Evolutionary conservation across 2,888 invertebrate species (phyloP), one percentile per base, ranked within the genome.

Genomic region (Microdon myrmicae): DNA sequence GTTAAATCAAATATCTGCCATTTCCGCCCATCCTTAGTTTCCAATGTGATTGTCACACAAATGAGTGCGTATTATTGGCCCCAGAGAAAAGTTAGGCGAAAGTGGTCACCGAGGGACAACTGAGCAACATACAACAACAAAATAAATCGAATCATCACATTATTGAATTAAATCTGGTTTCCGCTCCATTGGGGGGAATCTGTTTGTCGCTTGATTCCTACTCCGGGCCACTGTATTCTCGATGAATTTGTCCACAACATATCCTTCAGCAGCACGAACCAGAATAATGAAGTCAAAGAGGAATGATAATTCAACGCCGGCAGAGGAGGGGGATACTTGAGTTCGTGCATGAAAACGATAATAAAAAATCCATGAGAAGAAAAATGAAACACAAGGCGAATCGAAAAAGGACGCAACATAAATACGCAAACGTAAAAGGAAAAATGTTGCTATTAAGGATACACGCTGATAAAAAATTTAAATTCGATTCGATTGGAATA

Each of bases 141-240:
- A 66, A 66, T 59, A 66, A 59, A 66, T 59, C 59, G 59, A 66
- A 66, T 66, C 66, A 66, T 66, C 58, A 66, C 59, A 66, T 66
- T 66, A 66, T 66, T 66, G 59, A 66, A 66, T 66, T 66, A 66
- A 66, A 66, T 66, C 54, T 59, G 59, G 59, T 54, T 54, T 66
- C 59, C 66, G 66, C 59, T 66, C 59, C 58, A 64, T 58, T 58
- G 64, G 64, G 47, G n/a, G 43, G 41, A 45, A 51, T 39, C 32
- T 44, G 14, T 44, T 29, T 16, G 13, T 7, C 38, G 22, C 31
- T 19, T 22, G 20, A 32, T 25, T 9, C 16, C 20, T 23, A 14
- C 28, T 13, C 8, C 16, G 29, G 23, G 20, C 20, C 22, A 12
- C n/a, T 26, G 25, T 10, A 32, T 6, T 32, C 26, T 20, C 39